Base-by-base conservation (phyloP, 2,888 invertebrate genomes). In the Halictus ligatus region DNA sequence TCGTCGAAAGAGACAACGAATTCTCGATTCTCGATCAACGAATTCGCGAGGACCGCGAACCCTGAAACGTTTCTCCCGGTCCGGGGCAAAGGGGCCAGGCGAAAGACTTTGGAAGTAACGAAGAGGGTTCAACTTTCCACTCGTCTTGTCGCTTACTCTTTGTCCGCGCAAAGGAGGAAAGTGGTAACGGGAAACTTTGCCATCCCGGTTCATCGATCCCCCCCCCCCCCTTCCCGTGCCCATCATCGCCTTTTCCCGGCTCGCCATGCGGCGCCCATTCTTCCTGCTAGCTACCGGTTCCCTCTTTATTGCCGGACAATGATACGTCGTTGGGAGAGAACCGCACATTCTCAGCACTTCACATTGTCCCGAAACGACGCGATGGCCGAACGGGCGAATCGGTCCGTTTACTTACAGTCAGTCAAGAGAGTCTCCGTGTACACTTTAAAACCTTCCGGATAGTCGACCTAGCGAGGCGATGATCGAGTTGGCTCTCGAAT, bases 81-180 rank as follows among this genome's bases (percentile, higher is more conserved):
- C 71, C 64, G 60, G 78, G 69, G 81, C 50, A 87, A 77, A 81
- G 78, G 67, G 64, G 75, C 50, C 73, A 73, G 81, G 84, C 60
- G 73, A 81, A 84, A 84, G 83, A 78, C 77, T 88, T 86, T 82
- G 69, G 58, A 83, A 87, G 83, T 87, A 85, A 88, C 67, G 84
- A 81, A 69, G 79, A 71, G 43, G 86, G 77, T 84, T 81, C 79
- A 86, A 89, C 89, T 89, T 89, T 88, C 77, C 84, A 83, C 88
- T 80, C 84, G 84, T 67, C 67, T 15, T 35, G 29, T 15, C 67
- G 35, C 29, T 58, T 43, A 79, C 48, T 86, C 84, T 86, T 87
- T 83, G 80, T 86, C 78, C 81, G 50, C 75, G 74, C 77, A 79
- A 67, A 86, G 78, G 48, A 69, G 77, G 48, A 84, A 82, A 81